These are phyloP conservation scores for Plumapathes pennacea DNA, from an alignment of 92 coral and sea anemone genomes.

Conservation along the genomic window DNA sequence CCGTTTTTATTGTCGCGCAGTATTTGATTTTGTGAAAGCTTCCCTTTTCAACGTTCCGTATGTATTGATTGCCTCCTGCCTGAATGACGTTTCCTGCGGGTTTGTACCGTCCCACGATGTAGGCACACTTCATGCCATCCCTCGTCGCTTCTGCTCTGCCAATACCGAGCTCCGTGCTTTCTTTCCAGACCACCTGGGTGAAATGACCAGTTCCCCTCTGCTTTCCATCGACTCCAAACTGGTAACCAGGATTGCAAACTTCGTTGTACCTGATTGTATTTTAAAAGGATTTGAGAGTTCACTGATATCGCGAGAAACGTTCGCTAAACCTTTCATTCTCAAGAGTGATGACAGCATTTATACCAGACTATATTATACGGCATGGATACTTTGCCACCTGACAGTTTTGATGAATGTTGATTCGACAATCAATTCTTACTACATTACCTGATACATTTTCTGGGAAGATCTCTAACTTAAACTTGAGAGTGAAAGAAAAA, in stretches of 20 bases:
- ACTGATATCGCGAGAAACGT: no score
- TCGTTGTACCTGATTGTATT: slow-evolving; percentile 52
- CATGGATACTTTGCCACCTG: no score
- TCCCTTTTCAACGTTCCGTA: slow-evolving; percentile 67
- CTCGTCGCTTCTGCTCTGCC: slow-evolving; percentile 69
- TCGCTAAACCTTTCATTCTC: no score
- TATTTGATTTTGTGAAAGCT: slow-evolving; percentile 44
- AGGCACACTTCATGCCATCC: slow-evolving; percentile 57
- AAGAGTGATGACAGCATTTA: no score
- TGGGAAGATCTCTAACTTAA: no score
- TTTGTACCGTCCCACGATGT: slow-evolving; percentile 90
- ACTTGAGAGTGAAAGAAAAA: no score
- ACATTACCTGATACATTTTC: no score
- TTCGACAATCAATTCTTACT: no score
- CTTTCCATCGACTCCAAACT: slow-evolving; percentile 3
- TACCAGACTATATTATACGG: no score
- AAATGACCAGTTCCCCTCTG: slow-evolving; percentile 50
- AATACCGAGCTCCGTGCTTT: slow-evolving; percentile 75
- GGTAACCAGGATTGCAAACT: slow-evolving; percentile 42
- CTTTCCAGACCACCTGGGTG: slow-evolving; percentile 81
- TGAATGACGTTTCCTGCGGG: slow-evolving; percentile 63
- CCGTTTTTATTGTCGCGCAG: slow-evolving; percentile 5
- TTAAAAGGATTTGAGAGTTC: no score
- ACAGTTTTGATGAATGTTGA: no score
- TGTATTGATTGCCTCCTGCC: no score